Base-by-base conservation (phyloP, 2,888 invertebrate species). In the Cinara cedri region DNA sequence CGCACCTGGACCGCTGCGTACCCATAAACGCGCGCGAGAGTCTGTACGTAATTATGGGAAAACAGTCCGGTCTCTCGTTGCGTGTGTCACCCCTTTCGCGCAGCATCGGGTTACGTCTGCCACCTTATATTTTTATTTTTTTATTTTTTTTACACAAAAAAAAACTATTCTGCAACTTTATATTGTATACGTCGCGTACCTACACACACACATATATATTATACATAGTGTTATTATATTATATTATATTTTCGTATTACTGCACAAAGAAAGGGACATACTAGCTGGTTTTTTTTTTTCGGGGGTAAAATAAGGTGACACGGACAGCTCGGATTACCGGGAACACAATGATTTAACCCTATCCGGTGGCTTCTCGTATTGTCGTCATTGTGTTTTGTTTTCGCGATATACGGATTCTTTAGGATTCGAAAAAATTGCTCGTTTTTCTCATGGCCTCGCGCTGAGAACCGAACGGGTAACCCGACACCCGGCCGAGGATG, bases 341-440 rank as follows among this genome's bases (percentile, higher is more conserved):
- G 66, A 57, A 70, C 78, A 78, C 78, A 78, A 78, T 70, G 78
- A 78, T 78, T 78, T 78, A 78, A 78, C 78, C 78, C 78, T 78
- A 78, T 78, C 78, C 78, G 68, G 78, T 70, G 78, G 78, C 78
- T 78, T 78, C 78, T 78, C 78, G 70, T 70, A 68, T 78, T 70
- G 78, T 78, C 68, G 78, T 60, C 70, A 78, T 78, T 78, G 78
- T 78, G 78, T 78, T 78, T 78, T 70, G 68, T 78, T 78, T 78
- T 68, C 70, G 78, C 78, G 34, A 78, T 70, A 70, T 78, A 78
- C 70, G 78, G 78, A 78, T 78, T 78, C 78, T 60, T 66, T 76
- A 51, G 60, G 66, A 76, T 76, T 76, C 44, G 65, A 60, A 70
- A 70, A 70, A 78, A 62, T 70, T n/a, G 68, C 55, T 76, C 57